Percentiles rank a stretch among this genome's conserved stretches.
These are phyloP conservation scores for Falco naumanni DNA, from an alignment of 2,797 vertebrate genomes.

Conservation along the genomic window DNA sequence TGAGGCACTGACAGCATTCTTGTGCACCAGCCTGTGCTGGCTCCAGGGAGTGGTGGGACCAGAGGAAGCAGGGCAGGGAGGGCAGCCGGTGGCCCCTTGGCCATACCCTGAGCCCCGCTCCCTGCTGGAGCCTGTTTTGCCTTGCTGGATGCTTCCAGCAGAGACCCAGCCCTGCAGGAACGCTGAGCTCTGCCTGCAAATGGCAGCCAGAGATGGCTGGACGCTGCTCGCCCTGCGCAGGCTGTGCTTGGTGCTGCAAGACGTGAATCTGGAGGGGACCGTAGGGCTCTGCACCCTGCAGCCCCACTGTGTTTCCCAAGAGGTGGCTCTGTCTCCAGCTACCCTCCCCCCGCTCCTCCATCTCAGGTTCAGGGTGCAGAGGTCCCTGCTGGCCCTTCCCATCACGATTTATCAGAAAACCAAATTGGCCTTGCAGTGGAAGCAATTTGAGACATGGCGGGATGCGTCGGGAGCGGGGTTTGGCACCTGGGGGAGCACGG, in stretches of 20 bases:
- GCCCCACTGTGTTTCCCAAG: background rate
- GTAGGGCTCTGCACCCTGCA: fast-evolving
- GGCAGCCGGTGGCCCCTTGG: background rate
- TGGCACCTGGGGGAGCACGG: fast-evolving
- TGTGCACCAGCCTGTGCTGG: fast-evolving
- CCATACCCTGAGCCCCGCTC: fast-evolving
- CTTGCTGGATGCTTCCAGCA: background rate
- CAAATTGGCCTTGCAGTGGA: background rate
- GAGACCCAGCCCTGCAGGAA: fast-evolving
- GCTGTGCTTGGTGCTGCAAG: background rate
- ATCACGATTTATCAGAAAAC: background rate
- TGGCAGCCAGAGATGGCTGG: background rate
- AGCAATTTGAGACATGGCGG: background rate
- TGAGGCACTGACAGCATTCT: fast-evolving
- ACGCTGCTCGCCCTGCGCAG: background rate
- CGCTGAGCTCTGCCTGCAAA: background rate
- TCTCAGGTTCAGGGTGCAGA: background rate
- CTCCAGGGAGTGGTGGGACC: fast-evolving
- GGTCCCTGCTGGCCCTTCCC: background rate
- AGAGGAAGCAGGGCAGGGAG: background rate
- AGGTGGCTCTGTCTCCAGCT: background rate
- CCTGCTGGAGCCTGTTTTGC: fast-evolving
- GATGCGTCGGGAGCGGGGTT: fast-evolving
- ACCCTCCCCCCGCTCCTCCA: background rate
- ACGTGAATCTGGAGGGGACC: background rate